Evolutionary conservation across 23 tunicate genomes (phyloP), one percentile per base, ranked within the genome.

Genomic region (Phallusia fumigata): DNA sequence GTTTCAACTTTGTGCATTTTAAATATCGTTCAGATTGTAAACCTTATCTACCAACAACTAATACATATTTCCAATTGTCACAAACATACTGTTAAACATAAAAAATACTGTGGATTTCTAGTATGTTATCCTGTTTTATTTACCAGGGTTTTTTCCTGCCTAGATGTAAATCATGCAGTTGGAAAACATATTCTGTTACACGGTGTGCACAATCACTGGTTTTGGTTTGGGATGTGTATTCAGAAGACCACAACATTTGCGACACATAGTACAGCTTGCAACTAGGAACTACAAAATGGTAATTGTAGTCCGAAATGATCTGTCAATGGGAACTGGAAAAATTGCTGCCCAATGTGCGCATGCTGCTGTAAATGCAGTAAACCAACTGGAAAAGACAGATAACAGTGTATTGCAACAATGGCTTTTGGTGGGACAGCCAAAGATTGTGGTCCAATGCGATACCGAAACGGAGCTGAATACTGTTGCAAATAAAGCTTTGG

Each of bases 281-380:
- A 58, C 26, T 58, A 24, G 3, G 3, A 58, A 58, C 16, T 58
- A 13, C 69, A 93, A 93, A 81, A 40, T 93, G 79, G 89, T 88
- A n/a, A 40, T 93, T 18, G 88, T 88, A 19, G 97, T 93, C 11
- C 86, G 93, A 34, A 81, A 84, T 22, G 97, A 93, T 77, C 32
- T 93, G 80, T 52, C 65, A 65, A 93, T 93, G 97, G 84, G 90
- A 0, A 93, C 83, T 80, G 97, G 97, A 6, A 93, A 93, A 76
- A 80, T 88, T 0, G 88, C 92, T 6, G 93, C 97, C 6, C 97
- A 93, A 52, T 88, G 97, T 73, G 88, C 92, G 2, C 97, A 93
- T 88, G 93, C 97, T 0, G 93, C 97, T 30, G 89, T 93, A 0
- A 34, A 32, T 0, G 93, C 93, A 19, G 81, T 74, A 76, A 88